phyloP scores from a whole-genome alignment of 1,140 invertebrate genomes.

The Micrasema longulum region DNA sequence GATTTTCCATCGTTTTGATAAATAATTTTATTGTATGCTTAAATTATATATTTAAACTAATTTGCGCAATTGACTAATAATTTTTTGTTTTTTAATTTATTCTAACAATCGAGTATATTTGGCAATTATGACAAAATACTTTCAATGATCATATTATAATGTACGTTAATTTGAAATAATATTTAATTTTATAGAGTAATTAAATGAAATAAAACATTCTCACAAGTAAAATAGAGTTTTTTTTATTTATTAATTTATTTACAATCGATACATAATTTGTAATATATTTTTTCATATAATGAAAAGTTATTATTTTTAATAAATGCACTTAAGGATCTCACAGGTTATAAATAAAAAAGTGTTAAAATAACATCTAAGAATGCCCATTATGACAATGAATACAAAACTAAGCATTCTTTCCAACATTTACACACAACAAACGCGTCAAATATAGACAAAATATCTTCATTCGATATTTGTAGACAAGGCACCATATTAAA shows the following conservation, averaged over 20 bases:
- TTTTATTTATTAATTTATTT: constrained; percentile 33
- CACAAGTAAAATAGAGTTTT: constrained; percentile 25
- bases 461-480: constrained; percentile 2
- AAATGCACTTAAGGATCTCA: constrained; percentile 33
- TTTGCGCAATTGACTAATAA: no score
- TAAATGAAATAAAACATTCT: constrained; percentile 28
- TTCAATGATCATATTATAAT: no score
- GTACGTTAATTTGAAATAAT: no score
- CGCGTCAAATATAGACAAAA: not conserved
- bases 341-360: constrained; percentile 12
- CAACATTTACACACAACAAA: not conserved
- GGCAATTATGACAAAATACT: no score
- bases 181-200: no score
- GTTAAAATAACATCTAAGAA: constrained; percentile 1
- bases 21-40: not conserved
- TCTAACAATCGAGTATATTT: no score
- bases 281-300: constrained; percentile 22
- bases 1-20: not conserved
- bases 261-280: constrained; percentile 28
- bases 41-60: no score
- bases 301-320: constrained; percentile 29
- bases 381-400: constrained; percentile 19
- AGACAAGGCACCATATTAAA: constrained; percentile 18
- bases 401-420: constrained; percentile 13
- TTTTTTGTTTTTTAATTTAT: no score